phyloP scores from a whole-genome alignment of 2,888 invertebrate species.

The Augiades crinisus region DNA sequence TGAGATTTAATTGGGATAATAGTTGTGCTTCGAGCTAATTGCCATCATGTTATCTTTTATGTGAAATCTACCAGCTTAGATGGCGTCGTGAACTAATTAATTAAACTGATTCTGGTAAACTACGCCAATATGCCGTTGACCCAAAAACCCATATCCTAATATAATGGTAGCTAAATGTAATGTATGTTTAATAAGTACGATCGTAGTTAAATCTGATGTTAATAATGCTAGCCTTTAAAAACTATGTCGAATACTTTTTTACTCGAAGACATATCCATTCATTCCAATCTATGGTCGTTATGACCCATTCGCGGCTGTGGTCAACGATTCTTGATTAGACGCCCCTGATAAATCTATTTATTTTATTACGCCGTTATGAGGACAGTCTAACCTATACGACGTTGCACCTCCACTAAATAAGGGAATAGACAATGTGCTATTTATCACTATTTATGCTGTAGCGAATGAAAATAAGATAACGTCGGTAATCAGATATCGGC shows the following conservation, averaged over 20 bases:
- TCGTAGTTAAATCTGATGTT: too few relatives aligned
- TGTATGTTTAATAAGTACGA: too few relatives aligned
- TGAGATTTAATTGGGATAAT: too few relatives aligned
- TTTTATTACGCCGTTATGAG: slow-evolving; percentile 16
- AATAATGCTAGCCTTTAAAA: neutral
- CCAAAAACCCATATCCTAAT: too few relatives aligned
- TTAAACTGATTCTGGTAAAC: too few relatives aligned
- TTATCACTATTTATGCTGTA: slow-evolving; percentile 1
- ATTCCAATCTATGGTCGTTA: slow-evolving; percentile 19
- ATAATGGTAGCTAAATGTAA: too few relatives aligned
- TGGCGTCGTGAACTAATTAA: too few relatives aligned
- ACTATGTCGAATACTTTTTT: neutral
- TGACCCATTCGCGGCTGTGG: neutral
- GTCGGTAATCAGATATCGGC: neutral
- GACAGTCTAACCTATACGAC: neutral
- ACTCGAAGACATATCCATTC: neutral
- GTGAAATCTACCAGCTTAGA: too few relatives aligned
- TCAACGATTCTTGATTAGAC: slow-evolving; percentile 25
- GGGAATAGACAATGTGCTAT: slow-evolving; percentile 15
- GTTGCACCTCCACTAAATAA: slow-evolving; percentile 5
- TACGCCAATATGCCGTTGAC: too few relatives aligned
- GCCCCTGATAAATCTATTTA: slow-evolving; percentile 23
- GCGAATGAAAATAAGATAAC: neutral
- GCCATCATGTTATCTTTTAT: too few relatives aligned
- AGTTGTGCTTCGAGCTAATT: too few relatives aligned